Conservation (phyloP, 2,888 invertebrate species). For the Nomada ruficornis region DNA sequence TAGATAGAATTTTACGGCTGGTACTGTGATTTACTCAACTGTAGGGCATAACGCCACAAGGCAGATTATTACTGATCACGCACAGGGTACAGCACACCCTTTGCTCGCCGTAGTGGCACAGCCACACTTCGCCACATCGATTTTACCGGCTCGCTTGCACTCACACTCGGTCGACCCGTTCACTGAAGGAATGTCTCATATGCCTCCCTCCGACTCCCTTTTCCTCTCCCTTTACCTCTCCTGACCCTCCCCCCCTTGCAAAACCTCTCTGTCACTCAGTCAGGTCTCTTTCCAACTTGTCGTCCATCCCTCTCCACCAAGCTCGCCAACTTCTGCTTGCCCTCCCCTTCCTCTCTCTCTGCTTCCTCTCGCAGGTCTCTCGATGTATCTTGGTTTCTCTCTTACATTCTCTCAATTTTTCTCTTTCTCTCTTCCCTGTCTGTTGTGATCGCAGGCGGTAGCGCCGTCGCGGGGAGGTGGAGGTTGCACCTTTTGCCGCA, state of each 20-base stretch:
- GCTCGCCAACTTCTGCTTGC: conserved; percentile 69
- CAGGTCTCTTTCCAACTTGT: conserved; percentile 64
- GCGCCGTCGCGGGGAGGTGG: conserved; percentile 66
- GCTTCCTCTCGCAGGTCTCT: conserved; percentile 50
- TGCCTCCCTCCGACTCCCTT: conserved; percentile 67
- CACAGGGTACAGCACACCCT: conserved; percentile 73
- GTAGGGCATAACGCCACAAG: conserved; percentile 60
- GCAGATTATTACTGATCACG: conserved; percentile 64
- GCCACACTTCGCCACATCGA: conserved; percentile 83
- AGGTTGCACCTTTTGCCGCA: conserved; percentile 81
- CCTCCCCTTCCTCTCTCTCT: conserved; percentile 36
- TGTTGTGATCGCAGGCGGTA: conserved; percentile 71
- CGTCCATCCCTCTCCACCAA: conserved; percentile 63
- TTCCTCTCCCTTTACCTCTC: conserved; percentile 59
- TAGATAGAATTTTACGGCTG: conserved; percentile 20
- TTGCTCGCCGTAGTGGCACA: conserved; percentile 72
- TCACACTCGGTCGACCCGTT: conserved; percentile 75
- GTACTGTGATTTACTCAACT: conserved; percentile 31
- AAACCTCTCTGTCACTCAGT: conserved; percentile 66
- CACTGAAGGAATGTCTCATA: conserved; percentile 81
- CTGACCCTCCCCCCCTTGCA: conserved; percentile 52
- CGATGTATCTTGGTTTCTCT: conserved; percentile 51
- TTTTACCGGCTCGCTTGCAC: conserved; percentile 82
- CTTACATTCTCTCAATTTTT: conserved; percentile 44
- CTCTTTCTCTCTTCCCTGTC: conserved; percentile 57